phyloP scores from a whole-genome alignment of 1,140 invertebrate species.

The Drosophila fuyamai region DNA sequence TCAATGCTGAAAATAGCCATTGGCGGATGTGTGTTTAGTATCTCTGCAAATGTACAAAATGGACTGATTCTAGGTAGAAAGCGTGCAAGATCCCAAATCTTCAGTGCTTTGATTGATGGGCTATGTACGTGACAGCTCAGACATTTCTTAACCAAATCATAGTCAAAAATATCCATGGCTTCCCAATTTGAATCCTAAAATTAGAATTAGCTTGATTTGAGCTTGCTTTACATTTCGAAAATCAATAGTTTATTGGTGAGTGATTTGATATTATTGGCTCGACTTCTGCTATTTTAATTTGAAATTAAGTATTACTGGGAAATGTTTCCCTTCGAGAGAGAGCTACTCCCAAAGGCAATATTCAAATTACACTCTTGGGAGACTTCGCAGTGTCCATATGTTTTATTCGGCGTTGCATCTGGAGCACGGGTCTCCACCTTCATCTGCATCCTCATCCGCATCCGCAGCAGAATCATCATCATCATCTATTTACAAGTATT shows the following conservation, averaged over 20 bases:
- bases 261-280: too few relatives aligned
- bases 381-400: slow-evolving; percentile 18
- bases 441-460: slow-evolving; percentile 1
- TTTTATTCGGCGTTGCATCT: slow-evolving; percentile 17
- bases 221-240: too few relatives aligned
- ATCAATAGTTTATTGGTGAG: too few relatives aligned
- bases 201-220: background rate
- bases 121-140: background rate
- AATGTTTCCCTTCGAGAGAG: background rate
- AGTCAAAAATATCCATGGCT: background rate
- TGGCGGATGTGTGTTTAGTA: slow-evolving; percentile 37
- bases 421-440: slow-evolving; percentile 11
- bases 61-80: slow-evolving; percentile 17
- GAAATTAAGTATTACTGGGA: background rate
- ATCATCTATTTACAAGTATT: slow-evolving; percentile 58
- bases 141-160: background rate
- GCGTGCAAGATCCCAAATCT: slow-evolving; percentile 8
- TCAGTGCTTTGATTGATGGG: slow-evolving; percentile 7
- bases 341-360: background rate
- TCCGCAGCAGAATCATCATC: slow-evolving; percentile 27
- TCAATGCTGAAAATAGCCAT: slow-evolving; percentile 48
- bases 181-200: background rate
- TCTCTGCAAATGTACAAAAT: slow-evolving; percentile 19
- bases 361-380: slow-evolving; percentile 3
- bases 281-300: background rate